A percentile compares a stretch with the other conserved stretches of the same genome.
phyloP scores from a whole-genome alignment of 2,888 invertebrate species.

The Diarsia dahlii region DNA sequence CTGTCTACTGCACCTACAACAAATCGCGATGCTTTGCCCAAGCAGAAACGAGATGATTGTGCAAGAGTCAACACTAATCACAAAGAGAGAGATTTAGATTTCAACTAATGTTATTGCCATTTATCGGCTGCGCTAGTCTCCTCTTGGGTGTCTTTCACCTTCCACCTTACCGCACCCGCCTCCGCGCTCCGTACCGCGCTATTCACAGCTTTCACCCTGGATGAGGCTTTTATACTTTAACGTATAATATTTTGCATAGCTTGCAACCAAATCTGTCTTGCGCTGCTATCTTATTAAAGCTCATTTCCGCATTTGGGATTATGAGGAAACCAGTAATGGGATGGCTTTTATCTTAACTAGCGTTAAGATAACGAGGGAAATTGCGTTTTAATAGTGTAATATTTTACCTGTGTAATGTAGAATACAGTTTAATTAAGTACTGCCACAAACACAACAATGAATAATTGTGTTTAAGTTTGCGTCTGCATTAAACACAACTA shows the following conservation, averaged over 20 bases:
- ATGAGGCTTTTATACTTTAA: constrained; percentile 10
- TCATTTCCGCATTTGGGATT: constrained; percentile 44
- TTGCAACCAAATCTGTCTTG: constrained; percentile 38
- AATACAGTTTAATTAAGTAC: not conserved
- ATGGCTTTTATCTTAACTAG: constrained; percentile 15
- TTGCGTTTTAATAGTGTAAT: constrained; percentile 2
- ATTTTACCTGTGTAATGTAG: constrained; percentile 3
- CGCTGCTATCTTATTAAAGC: constrained; percentile 34
- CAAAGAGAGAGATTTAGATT: not conserved
- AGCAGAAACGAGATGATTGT: not conserved
- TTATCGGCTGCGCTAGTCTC: not conserved
- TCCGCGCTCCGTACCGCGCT: not conserved
- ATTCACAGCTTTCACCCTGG: not conserved
- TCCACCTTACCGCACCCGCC: not conserved
- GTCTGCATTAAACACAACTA: not conserved
- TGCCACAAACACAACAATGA: not conserved
- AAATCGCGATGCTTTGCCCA: not conserved
- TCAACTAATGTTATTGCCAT: not conserved
- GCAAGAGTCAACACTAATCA: not conserved
- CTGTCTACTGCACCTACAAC: not conserved
- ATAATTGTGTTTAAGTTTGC: not conserved
- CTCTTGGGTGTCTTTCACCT: not conserved
- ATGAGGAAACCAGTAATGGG: constrained; percentile 32
- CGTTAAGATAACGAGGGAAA: constrained; percentile 28
- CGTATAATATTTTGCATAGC: constrained; percentile 42